These are phyloP conservation scores for Chrysogorgia sp. DNA, from an alignment of 92 coral and sea anemone species.

Conservation along the genomic window DNA sequence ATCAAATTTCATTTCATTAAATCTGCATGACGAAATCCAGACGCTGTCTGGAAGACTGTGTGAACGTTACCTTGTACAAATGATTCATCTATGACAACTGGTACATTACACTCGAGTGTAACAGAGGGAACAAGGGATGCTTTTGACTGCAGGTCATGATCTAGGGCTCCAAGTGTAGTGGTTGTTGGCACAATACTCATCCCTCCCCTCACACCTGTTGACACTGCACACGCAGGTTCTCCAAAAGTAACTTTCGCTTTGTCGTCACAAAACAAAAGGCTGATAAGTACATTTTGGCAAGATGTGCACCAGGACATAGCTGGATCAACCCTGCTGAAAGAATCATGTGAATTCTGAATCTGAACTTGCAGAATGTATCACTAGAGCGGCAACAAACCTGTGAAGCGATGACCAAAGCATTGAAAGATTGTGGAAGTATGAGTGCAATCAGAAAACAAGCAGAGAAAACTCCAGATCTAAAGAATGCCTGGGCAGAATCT, in stretches of 20 bases:
- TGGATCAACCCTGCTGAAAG: too few relatives aligned
- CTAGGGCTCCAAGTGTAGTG: slow-evolving; percentile 44
- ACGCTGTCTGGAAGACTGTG: slow-evolving; percentile 54
- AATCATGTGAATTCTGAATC: too few relatives aligned
- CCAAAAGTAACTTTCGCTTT: slow-evolving; percentile 48
- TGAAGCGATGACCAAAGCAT: neutral
- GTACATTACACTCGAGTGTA: slow-evolving; percentile 50
- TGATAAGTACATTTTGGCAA: slow-evolving; percentile 47
- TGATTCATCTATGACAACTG: slow-evolving; percentile 53
- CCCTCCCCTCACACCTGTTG: slow-evolving; percentile 54
- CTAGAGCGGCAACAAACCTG: too few relatives aligned
- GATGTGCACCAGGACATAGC: slow-evolving; percentile 62
- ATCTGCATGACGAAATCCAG: too few relatives aligned
- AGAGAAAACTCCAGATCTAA: neutral
- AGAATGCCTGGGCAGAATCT: slow-evolving; percentile 53
- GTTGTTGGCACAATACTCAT: slow-evolving; percentile 22
- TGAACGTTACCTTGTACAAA: slow-evolving; percentile 63
- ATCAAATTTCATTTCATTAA: slow-evolving; percentile 47
- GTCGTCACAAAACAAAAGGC: too few relatives aligned
- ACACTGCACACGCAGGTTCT: slow-evolving; percentile 52
- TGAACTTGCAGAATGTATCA: too few relatives aligned
- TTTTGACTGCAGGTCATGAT: too few relatives aligned
- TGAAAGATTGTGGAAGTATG: slow-evolving; percentile 14
- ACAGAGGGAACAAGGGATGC: too few relatives aligned
- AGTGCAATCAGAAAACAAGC: slow-evolving; percentile 1